These are phyloP conservation scores for Philaenus spumarius DNA, from an alignment of 1,140 invertebrate species.

Conservation along the genomic window DNA sequence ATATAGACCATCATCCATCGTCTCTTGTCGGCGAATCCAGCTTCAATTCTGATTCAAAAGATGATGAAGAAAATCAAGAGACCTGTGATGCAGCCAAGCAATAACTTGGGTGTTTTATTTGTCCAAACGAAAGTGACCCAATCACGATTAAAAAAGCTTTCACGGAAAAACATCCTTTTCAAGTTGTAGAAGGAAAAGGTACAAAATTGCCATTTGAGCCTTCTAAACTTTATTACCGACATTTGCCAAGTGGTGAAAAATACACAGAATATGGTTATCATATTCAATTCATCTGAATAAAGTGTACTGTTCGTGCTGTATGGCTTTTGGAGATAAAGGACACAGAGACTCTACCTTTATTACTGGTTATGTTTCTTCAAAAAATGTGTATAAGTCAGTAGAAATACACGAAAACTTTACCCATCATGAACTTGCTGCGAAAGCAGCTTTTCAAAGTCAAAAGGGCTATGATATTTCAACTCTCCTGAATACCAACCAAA, in stretches of 20 bases:
- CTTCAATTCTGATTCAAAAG: slow-evolving; percentile 6
- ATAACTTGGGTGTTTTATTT: slow-evolving; percentile 1
- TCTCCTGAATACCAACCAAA: background rate
- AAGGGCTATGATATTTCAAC: slow-evolving; percentile 11
- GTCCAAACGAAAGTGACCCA: too few relatives aligned
- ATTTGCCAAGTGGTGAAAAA: slow-evolving; percentile 6
- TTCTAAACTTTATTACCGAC: slow-evolving; percentile 2
- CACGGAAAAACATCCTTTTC: slow-evolving; percentile 5
- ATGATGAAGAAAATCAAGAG: background rate
- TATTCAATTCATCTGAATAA: too few relatives aligned
- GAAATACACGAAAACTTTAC: slow-evolving; percentile 13
- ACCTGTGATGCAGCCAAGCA: background rate
- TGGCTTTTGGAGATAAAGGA: too few relatives aligned
- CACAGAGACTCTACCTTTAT: slow-evolving; percentile 18
- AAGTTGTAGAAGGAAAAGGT: too few relatives aligned
- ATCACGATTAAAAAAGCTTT: slow-evolving; percentile 16
- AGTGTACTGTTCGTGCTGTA: too few relatives aligned
- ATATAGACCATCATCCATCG: too few relatives aligned
- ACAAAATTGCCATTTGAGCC: too few relatives aligned
- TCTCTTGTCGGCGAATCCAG: background rate
- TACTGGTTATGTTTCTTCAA: slow-evolving; percentile 15
- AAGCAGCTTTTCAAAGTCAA: slow-evolving; percentile 5
- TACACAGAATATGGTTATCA: slow-evolving; percentile 8
- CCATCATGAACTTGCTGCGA: slow-evolving; percentile 20
- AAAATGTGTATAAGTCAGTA: slow-evolving; percentile 15